These are phyloP conservation scores for Eubucco bourcierii DNA, from an alignment of 2,113 vertebrate species.

Conservation along the genomic window DNA sequence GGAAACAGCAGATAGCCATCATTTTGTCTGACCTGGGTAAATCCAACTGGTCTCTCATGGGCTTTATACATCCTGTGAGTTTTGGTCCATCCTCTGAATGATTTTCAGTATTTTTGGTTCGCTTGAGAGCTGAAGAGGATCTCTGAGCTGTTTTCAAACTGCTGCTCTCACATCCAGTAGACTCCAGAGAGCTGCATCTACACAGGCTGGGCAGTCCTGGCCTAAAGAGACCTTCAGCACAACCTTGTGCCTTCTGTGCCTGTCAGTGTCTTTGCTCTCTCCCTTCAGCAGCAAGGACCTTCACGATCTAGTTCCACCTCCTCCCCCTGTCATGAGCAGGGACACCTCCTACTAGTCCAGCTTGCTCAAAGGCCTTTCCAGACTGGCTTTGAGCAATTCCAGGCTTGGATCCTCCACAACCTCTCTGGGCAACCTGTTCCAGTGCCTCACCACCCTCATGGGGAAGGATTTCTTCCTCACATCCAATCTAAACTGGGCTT, in stretches of 20 bases:
- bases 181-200: background rate
- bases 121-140: background rate
- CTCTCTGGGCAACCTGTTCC: no score
- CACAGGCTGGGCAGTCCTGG: background rate
- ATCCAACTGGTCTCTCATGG: background rate
- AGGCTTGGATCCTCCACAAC: no score
- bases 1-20: background rate
- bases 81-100: background rate
- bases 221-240: background rate
- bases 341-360: no score
- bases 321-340: no score
- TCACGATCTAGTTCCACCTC: no score
- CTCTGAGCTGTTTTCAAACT: background rate
- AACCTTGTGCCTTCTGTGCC: background rate
- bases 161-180: background rate
- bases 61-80: background rate
- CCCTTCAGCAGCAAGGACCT: background rate
- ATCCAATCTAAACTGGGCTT: no score
- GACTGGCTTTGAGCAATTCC: no score
- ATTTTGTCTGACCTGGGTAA: background rate
- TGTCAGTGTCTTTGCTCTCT: fast-evolving
- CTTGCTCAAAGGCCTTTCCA: no score
- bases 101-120: background rate
- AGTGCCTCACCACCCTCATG: no score
- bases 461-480: no score